Evolutionary conservation across 2,113 vertebrate genomes (phyloP).

Genomic region (Lophochroa leadbeateri): DNA sequence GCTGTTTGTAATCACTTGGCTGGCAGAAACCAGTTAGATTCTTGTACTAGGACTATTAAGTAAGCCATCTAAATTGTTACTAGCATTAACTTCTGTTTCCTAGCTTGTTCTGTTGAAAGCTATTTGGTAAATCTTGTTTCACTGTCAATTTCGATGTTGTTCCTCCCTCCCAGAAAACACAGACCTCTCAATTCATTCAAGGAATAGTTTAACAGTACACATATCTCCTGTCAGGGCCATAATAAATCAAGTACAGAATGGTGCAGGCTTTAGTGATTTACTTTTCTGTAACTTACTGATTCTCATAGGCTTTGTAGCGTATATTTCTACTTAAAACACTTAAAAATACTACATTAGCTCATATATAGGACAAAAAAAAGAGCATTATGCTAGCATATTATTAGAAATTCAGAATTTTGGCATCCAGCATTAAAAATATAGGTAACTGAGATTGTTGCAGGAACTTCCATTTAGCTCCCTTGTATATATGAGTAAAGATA

Average conservation of each 20-base stretch:
- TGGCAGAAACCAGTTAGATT: background rate
- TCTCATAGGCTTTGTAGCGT: background rate
- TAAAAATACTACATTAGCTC: background rate
- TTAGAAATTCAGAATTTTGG: background rate
- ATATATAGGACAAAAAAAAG: background rate
- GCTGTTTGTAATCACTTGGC: background rate
- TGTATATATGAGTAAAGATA: background rate
- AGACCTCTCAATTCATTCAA: background rate
- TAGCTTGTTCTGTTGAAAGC: background rate
- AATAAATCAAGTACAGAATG: background rate
- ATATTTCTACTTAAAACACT: background rate
- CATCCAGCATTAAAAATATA: background rate
- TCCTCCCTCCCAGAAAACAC: background rate
- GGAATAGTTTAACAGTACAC: background rate
- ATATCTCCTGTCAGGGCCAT: background rate
- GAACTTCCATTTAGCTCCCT: background rate
- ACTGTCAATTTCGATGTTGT: background rate
- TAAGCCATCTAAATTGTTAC: background rate
- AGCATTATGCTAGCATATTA: accelerated
- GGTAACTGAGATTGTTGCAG: background rate
- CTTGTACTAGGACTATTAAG: background rate
- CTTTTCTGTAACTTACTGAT: background rate
- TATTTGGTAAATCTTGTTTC: background rate
- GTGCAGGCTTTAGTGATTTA: background rate
- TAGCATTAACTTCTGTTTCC: background rate